Evolutionary conservation across 1,140 invertebrate genomes (phyloP), one percentile per base, ranked within the genome.

Genomic region (Hyphantria cunea): DNA sequence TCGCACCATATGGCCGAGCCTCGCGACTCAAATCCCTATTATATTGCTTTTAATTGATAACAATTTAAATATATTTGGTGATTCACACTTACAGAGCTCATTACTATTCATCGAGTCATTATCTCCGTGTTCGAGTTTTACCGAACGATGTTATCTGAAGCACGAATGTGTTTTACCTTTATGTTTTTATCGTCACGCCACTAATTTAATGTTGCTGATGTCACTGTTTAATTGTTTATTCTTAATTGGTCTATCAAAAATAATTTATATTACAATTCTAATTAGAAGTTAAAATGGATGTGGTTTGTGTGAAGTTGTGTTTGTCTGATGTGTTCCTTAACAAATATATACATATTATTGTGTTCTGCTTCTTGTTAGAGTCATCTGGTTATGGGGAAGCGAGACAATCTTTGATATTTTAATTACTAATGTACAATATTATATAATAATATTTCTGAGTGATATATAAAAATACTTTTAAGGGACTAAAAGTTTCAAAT

Each of bases 31-130:
- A 86, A 90, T 90, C 85, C 85, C 85, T 86, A 88, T 90, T 90
- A 89, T 88, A 90, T 90, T 90, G 86, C 86, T 90, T 90, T 90
- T 90, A 90, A 90, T 90, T 90, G 86, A 90, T 90, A 90, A 90
- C 86, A 90, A 90, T 90, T 90, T 90, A 90, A 88, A 90, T 90
- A 88, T 90, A 90, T 90, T 90, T 90, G 86, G 84, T 90, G 86
- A 90, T 90, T 90, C 86, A 90, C 86, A 90, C 86, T 88, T 86
- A 86, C 84, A 72, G 75, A 82, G 77, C 83, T 90, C 76, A 88
- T 88, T 87, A 87, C 82, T 88, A 90, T 88, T 90, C 87, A 88
- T 90, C 84, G 87, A 77, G 79, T 80, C 82, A 86, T 89, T 86
- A 89, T 86, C 83, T 82, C 60, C 68, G 68, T 86, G 84, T 86